These are phyloP conservation scores for Anniella stebbinsi DNA, from an alignment of 2,797 vertebrate genomes.

Conservation along the genomic window DNA sequence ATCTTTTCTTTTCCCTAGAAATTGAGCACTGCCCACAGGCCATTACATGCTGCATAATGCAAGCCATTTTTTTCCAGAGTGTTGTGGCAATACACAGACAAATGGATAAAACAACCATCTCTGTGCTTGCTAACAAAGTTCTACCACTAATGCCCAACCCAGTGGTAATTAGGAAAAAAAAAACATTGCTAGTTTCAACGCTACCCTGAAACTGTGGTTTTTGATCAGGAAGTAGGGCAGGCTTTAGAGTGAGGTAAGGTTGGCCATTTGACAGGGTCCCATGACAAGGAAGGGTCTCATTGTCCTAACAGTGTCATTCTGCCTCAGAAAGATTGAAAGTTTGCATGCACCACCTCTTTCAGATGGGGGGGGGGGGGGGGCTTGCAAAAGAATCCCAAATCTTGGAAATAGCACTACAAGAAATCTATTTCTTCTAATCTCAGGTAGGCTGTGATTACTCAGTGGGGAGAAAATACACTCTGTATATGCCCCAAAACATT, in stretches of 20 bases:
- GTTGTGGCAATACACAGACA: too few relatives aligned
- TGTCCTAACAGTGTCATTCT: not conserved
- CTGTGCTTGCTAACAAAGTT: too few relatives aligned
- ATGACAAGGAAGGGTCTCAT: not conserved
- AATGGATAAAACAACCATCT: too few relatives aligned
- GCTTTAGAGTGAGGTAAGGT: not conserved
- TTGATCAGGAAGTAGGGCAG: not conserved
- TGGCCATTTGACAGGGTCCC: not conserved
- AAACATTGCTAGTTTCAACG: not conserved
- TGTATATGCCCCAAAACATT: not conserved
- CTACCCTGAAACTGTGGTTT: not conserved
- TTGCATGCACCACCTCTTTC: not conserved
- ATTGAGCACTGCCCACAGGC: not conserved
- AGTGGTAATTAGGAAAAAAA: too few relatives aligned
- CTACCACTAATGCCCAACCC: too few relatives aligned
- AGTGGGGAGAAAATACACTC: not conserved
- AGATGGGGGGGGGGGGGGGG: not conserved
- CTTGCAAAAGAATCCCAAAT: not conserved
- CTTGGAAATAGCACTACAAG: not conserved
- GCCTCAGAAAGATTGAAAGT: not conserved
- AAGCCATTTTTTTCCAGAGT: too few relatives aligned
- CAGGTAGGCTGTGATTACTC: not conserved
- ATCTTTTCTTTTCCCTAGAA: not conserved
- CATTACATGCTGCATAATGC: too few relatives aligned
- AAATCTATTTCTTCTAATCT: not conserved